Percentiles rank a stretch among this genome's conserved stretches.
phyloP scores from a whole-genome alignment of 2,113 vertebrate species.

The Antidorcas marsupialis region DNA sequence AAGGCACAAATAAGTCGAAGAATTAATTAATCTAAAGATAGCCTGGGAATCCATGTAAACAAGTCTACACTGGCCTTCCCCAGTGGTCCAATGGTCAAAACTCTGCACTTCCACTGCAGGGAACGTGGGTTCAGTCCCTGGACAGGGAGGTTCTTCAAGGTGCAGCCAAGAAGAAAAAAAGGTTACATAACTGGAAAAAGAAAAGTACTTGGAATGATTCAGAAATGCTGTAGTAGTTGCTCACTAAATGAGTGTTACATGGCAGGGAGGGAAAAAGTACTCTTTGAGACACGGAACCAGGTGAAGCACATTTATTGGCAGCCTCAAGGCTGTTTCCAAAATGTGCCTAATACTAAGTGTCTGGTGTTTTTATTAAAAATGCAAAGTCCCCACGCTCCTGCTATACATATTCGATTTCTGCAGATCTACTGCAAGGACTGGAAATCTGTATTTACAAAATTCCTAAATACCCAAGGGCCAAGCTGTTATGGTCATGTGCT shows the following conservation, averaged over 20 bases:
- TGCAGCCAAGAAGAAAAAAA: not conserved
- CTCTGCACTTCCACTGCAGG: not conserved
- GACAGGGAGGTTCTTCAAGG: not conserved
- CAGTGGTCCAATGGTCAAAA: not conserved
- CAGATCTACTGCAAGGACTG: not conserved
- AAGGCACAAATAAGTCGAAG: not conserved
- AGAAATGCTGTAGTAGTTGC: constrained; percentile 25
- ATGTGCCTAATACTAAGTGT: not conserved
- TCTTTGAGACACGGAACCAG: not conserved
- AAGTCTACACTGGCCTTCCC: not conserved
- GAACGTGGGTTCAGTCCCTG: not conserved
- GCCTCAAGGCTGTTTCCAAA: not conserved
- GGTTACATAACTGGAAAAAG: not conserved
- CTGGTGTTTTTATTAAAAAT: constrained; percentile 36
- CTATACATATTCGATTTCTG: not conserved
- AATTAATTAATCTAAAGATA: not conserved
- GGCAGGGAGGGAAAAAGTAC: not conserved
- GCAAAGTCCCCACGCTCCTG: not conserved
- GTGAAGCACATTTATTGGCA: not conserved
- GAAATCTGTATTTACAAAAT: not conserved
- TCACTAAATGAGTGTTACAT: constrained; percentile 16
- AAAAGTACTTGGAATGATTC: not conserved
- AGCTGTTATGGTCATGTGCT: not conserved
- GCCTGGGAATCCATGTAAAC: not conserved
- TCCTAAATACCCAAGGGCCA: not conserved